Base-by-base conservation (phyloP, 2,888 invertebrate genomes). In the Lasioglossum calceatum region DNA sequence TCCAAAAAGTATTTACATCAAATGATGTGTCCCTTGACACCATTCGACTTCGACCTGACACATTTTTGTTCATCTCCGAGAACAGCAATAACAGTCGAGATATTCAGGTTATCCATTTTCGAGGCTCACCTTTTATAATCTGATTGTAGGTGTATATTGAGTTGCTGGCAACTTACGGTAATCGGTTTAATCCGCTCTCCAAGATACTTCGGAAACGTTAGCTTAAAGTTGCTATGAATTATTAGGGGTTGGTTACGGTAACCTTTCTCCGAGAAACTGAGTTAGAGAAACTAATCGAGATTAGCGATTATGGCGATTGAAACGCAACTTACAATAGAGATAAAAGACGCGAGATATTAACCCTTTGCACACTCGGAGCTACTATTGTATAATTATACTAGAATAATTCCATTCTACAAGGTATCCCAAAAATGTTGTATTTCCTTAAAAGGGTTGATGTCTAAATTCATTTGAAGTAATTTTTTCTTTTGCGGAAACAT, bases 221-320 rank as follows among this genome's bases (percentile, higher is more conserved):
- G 61, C 61, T 64, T 64, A 64, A 64, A 64, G 61, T 64, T 64
- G 7, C 61, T 27, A 64, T 32, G 32, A 64, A 64, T 64, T 64
- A 64, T 64, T 64, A 64, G 27, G 61, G 61, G 27, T 64, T 16
- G 61, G 27, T 64, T 16, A 32, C 61, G 0, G 61, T 32, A 32
- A 61, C 61, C 61, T 64, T 64, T 64, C 61, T 64, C 61, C 16
- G 27, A 5, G 61, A 64, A 64, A 64, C 61, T 32, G 32, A 64
- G 16, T 64, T 64, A 32, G 61, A 64, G 61, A 32, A 64, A 64
- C 61, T 64, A 32, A 64, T 7, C 27, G 5, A 32, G 61, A 64
- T 64, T 64, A 64, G 61, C 27, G 61, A 64, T 27, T 4, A 2
- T 16, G 10, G 16, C 61, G 32, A 64, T 27, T 27, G 27, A 16